A percentile compares a stretch with the other conserved stretches of the same genome.
Evolutionary conservation across 35 echinoderm and acorn worm species (phyloP).

Genomic region (Patiria miniata): DNA sequence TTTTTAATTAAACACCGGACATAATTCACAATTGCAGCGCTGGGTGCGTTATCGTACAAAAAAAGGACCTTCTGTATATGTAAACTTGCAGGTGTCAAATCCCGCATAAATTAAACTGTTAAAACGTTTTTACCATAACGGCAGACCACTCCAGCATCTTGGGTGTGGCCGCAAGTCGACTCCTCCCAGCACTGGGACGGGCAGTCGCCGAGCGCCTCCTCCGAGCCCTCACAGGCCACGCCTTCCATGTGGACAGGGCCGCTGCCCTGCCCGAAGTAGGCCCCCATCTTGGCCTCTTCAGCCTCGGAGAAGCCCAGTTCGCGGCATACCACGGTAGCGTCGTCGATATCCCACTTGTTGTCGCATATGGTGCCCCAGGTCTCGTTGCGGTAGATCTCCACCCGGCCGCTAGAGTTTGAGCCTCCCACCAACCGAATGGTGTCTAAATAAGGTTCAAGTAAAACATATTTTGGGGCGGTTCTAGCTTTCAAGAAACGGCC

Average conservation of each 20-base stretch:
- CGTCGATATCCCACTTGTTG: neutral
- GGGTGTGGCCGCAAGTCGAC: conserved; percentile 23
- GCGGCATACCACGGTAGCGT: conserved; percentile 17
- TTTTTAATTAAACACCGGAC: too few relatives aligned
- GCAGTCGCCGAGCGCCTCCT: conserved; percentile 21
- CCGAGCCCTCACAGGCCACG: conserved; percentile 27
- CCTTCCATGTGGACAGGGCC: conserved; percentile 27
- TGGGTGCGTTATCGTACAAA: too few relatives aligned
- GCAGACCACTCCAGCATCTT: conserved; percentile 63
- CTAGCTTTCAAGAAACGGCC: too few relatives aligned
- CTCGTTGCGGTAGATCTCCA: conserved; percentile 23
- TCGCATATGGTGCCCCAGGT: conserved; percentile 19
- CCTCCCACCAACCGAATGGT: too few relatives aligned
- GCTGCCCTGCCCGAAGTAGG: conserved; percentile 35
- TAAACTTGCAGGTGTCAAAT: too few relatives aligned
- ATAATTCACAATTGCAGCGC: too few relatives aligned
- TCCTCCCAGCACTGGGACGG: neutral
- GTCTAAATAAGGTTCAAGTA: too few relatives aligned
- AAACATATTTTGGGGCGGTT: too few relatives aligned
- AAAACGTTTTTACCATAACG: too few relatives aligned
- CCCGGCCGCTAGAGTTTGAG: neutral
- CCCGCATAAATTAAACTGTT: too few relatives aligned
- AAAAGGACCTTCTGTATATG: too few relatives aligned
- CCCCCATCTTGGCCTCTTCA: neutral
- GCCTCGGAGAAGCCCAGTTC: conserved; percentile 3